These are phyloP conservation scores for Dasyprocta punctata DNA, from an alignment of 2,113 vertebrate genomes.

Conservation along the genomic window DNA sequence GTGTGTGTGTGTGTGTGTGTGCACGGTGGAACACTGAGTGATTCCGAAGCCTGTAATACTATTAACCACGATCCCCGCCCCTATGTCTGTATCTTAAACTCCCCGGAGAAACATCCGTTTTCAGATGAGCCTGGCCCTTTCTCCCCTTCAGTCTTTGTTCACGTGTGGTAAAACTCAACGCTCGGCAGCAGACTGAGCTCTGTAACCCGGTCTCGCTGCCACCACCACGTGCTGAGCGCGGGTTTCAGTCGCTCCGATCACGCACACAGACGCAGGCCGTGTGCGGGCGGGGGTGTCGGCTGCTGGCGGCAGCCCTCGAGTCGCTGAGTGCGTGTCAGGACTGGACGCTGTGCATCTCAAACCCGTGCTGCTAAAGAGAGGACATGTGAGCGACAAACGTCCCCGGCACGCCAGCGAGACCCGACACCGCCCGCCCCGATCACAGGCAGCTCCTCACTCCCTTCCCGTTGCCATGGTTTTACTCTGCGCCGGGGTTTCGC, in stretches of 20 bases:
- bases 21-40: too few species aligned
- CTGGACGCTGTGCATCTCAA: neutral
- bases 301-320: neutral
- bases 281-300: neutral
- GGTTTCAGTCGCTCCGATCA: neutral
- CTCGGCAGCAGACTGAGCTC: neutral
- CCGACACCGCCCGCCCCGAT: rapidly evolving
- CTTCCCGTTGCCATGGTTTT: neutral
- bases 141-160: neutral
- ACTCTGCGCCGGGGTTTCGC: neutral
- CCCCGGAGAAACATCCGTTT: neutral
- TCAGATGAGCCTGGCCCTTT: too few species aligned
- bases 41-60: neutral
- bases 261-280: too few species aligned
- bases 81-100: neutral
- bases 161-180: rapidly evolving
- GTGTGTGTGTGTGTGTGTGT: too few species aligned
- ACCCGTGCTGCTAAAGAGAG: neutral
- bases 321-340: neutral
- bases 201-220: too few species aligned
- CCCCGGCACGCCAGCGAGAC: rapidly evolving
- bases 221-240: too few species aligned
- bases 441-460: neutral
- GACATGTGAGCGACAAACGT: neutral
- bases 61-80: too few species aligned